Evolutionary conservation across 92 coral and sea anemone genomes (phyloP), one percentile per base, ranked within the genome.

Genomic region (Paragorgia papillata): DNA sequence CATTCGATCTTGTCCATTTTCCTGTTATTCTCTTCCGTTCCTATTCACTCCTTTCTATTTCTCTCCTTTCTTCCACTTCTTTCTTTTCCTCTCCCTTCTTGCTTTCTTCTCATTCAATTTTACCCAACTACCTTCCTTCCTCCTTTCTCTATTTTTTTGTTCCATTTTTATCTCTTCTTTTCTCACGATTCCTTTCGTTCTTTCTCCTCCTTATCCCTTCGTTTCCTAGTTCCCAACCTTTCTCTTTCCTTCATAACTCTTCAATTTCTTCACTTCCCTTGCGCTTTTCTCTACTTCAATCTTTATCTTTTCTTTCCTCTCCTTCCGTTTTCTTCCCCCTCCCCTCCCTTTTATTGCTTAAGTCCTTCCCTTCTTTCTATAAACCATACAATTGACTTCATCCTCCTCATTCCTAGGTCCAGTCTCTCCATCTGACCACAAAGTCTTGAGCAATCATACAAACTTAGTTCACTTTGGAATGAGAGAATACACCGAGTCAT

Each of bases 401-500:
- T 54, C 10, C 21, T 7, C 27, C 17, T 39, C 9, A 8, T 31
- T 17, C 28, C 15, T 21, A 71, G 78, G 64, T 53, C 63, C 78
- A n/a, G 32, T 71, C 12, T 51, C 64, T 3, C 40, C 35, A 26
- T 51, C 78, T 28, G 78, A 71, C 24, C 78, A 71, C 50, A 71
- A 71, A 28, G 2, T 54, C 31, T 13, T 71, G 25, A 53, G 21
- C 44, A 53, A 54, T 12, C 62, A 71, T 27, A 50, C 15, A 2
- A 71, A 31, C 32, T 27, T 71, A 12, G 64, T 92, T 68, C 88
- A 94, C 76, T 94, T 94, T 90, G 98, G 98, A 21, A 86, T 94
- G 82, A 89, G 89, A 82, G 98, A 94, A 57, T 94, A 94, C 74
- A 88, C 92, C 9, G 98, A 94, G 75, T 90, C 98, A 5, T 86